Evolutionary conservation across 2,797 vertebrate genomes (phyloP), one percentile per base, ranked within the genome.

Genomic region (Helicolenus hilgendorfi): DNA sequence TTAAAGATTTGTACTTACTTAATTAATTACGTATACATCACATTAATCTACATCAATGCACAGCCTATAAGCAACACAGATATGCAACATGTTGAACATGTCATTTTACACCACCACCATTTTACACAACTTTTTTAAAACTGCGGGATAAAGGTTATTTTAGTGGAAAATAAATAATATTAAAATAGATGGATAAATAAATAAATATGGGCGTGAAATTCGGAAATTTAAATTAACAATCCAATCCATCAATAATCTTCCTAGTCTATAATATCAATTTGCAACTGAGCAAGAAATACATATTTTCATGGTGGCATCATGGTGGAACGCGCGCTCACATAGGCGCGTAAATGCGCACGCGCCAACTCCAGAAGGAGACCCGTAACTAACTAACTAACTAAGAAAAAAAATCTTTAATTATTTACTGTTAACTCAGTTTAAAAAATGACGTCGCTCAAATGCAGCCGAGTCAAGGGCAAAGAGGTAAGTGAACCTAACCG

Each of bases 381-480:
- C 1, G 24, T 0, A 31, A 77, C 27, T 4, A 56, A 36, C 8
- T n/a, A 53, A 55, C 49, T 7, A 36, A 58, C 31, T 31, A 11
- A 11, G 26, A 20, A 26, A 31, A 73, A 35, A 5, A 55, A 62
- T 7, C 5, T 36, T 79, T 76, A 83, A 85, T 88, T 58, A 82
- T 85, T 89, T 55, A 84, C 81, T 73, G 64, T 67, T 56, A 11
- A 10, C 79, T 87, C 35, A 6, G 70, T 79, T 73, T 80, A 22
- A 67, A 67, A 49, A 73, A 84, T 90, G 70, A 92, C 88, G 85
- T 86, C 20, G 81, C 27, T 29, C 80, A 20, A 74, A 24, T 2
- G 5, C 76, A 76, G 71, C 56, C 11, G 55, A 33, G 85, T 92
- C 80, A 93, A 92, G 91, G 91, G 88, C 91, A 92, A 88, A 93